Base-by-base conservation (phyloP, 2,797 vertebrate genomes). In the Trichosurus vulpecula region DNA sequence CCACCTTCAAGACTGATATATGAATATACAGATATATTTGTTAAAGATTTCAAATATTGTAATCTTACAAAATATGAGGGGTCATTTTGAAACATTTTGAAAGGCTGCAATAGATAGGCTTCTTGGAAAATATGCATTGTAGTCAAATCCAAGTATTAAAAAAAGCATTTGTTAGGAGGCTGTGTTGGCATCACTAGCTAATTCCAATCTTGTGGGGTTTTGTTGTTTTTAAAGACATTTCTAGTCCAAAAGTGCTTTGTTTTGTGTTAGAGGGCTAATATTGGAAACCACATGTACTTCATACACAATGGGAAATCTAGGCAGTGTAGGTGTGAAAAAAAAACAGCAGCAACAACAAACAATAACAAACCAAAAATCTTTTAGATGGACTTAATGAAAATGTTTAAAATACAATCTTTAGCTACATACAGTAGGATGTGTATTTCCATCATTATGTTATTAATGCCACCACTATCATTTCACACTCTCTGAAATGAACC, bases 21-120 rank as follows among this genome's bases (percentile, higher is more conserved):
- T 58, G 56, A 97, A 57, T 93, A 89, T 89, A 66, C 57, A 93
- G 94, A 94, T 92, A 54, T 94, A n/a, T 91, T 90, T 51, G 30
- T 29, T 4, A 41, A 92, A 93, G 89, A 90, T 31, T 90, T n/a
- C 54, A 93, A 96, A 87, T 29, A 47, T 54, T 96, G 54, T 30
- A 95, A 92, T 95, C 95, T 87, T 55, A 92, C 9, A 90, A 92
- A 96, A 94, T 29, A 61, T 90, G 47, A 92, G 93, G 95, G 92
- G 93, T 95, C 97, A 96, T 90, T 97, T 96, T 95, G 90, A 92
- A 96, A 93, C 56, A 95, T 95, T 96, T 96, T 97, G 95, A 96
- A 96, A 97, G 97, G 91, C 92, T 96, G 92, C 93, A 94, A 93
- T 92, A 96, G 95, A 97, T 91, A 97, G 94, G 93, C 91, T 97